Evolutionary conservation across 2,113 vertebrate species (phyloP).

Genomic region (Miniopterus natalensis): DNA sequence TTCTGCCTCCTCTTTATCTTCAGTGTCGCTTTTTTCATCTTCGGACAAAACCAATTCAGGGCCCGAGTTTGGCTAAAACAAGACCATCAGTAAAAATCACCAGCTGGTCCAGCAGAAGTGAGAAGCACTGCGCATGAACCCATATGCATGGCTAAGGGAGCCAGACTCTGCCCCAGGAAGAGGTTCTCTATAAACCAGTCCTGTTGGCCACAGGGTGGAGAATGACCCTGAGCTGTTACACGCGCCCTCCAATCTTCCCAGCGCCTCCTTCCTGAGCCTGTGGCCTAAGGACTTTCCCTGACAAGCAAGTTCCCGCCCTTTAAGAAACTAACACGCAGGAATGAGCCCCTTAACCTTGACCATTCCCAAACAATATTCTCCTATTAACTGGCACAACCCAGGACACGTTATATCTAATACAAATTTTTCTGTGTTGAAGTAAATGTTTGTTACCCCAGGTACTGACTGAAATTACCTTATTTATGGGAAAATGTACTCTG

Average conservation of each 20-base stretch:
- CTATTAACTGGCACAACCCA: background rate
- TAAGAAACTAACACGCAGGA: background rate
- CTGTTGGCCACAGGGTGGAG: background rate
- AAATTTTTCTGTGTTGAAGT: slow-evolving; percentile 26
- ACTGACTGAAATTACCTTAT: slow-evolving; percentile 25
- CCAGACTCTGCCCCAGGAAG: background rate
- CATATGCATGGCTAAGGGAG: too few relatives aligned
- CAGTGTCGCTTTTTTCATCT: slow-evolving; percentile 95
- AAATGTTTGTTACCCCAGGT: background rate
- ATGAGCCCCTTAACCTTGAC: background rate
- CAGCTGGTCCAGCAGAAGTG: slow-evolving; percentile 7
- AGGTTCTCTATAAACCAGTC: background rate
- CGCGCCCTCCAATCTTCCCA: rapidly evolving
- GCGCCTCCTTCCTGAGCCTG: rapidly evolving
- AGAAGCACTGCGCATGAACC: background rate
- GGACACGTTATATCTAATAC: background rate
- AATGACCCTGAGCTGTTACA: background rate
- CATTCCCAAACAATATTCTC: background rate
- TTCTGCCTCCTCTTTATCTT: slow-evolving; percentile 95
- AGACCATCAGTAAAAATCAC: slow-evolving; percentile 76
- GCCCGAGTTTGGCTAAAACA: slow-evolving; percentile 84
- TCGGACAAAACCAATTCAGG: slow-evolving; percentile 91
- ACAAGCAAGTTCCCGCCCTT: background rate
- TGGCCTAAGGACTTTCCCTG: background rate
- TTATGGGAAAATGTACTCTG: background rate